A percentile compares a stretch with the other conserved stretches of the same genome.
phyloP scores from a whole-genome alignment of 2,113 vertebrate genomes.

The Amblyopsis rosae region DNA sequence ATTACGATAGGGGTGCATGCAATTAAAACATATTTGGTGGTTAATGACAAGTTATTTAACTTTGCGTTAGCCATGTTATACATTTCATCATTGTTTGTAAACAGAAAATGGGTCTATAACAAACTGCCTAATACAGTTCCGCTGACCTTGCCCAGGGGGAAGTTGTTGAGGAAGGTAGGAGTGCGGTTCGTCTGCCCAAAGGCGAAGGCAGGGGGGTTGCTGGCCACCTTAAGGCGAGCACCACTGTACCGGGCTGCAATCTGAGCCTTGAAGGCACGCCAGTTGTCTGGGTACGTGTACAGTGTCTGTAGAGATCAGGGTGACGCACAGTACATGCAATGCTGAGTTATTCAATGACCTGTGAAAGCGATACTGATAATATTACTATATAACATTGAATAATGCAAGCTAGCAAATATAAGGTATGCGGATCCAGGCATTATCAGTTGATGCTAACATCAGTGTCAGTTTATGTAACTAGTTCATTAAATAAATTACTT shows the following conservation, averaged over 20 bases:
- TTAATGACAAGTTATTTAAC: too few species aligned
- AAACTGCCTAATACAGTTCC: neutral
- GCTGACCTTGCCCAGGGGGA: conserved; percentile 89
- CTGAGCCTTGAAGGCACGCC: conserved; percentile 93
- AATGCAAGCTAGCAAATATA: neutral
- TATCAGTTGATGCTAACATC: neutral
- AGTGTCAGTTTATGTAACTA: too few species aligned
- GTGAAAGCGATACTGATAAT: neutral
- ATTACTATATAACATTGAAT: neutral
- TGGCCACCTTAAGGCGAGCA: conserved; percentile 83
- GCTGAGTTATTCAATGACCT: neutral
- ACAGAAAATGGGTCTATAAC: too few species aligned
- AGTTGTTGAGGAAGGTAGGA: conserved; percentile 86
- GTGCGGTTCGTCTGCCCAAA: conserved; percentile 92
- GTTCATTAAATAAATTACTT: too few species aligned
- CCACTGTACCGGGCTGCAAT: conserved; percentile 93
- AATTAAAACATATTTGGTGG: too few species aligned
- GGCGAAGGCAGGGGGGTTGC: conserved; percentile 87
- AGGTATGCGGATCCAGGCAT: neutral
- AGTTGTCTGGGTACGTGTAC: conserved; percentile 94
- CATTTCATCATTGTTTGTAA: too few species aligned
- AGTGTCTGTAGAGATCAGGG: conserved; percentile 78
- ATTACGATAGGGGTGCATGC: too few species aligned
- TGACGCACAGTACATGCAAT: neutral
- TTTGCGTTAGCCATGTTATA: too few species aligned